These are phyloP conservation scores for Triplophysa tibetana DNA, from an alignment of 2,113 vertebrate genomes.

Conservation along the genomic window DNA sequence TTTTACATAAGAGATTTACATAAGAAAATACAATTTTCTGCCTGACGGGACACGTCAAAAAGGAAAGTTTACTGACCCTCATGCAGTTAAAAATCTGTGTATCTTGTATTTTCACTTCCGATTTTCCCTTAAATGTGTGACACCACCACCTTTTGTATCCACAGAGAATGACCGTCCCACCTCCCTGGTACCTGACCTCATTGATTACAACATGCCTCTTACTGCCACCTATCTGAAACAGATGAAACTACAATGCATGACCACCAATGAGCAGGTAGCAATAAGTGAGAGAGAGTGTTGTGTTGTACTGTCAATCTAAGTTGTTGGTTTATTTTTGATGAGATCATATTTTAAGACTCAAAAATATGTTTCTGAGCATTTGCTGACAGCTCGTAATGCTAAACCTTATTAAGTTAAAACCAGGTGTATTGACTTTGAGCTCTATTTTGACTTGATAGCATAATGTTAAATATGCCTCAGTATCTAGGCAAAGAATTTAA, in stretches of 20 bases:
- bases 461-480: background rate
- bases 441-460: background rate
- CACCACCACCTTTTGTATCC: conserved; percentile 26
- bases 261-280: conserved; percentile 89
- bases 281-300: background rate
- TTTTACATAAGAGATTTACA: too few species aligned
- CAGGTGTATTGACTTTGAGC: background rate
- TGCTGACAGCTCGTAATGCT: background rate
- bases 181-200: conserved; percentile 92
- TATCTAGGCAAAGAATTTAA: conserved; percentile 12
- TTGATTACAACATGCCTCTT: conserved; percentile 99
- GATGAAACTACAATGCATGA: conserved; percentile 97
- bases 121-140: background rate
- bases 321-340: background rate
- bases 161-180: conserved; percentile 91
- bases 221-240: conserved; percentile 98
- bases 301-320: background rate
- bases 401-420: background rate
- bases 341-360: background rate
- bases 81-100: background rate
- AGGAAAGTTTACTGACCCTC: background rate
- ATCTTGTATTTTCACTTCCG: background rate
- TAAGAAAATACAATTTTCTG: too few species aligned
- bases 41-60: too few species aligned
- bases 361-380: background rate